Percentiles rank a stretch among this genome's conserved stretches.
Conservation (phyloP, 2,888 invertebrate species). For the Nomada fabriciana region DNA sequence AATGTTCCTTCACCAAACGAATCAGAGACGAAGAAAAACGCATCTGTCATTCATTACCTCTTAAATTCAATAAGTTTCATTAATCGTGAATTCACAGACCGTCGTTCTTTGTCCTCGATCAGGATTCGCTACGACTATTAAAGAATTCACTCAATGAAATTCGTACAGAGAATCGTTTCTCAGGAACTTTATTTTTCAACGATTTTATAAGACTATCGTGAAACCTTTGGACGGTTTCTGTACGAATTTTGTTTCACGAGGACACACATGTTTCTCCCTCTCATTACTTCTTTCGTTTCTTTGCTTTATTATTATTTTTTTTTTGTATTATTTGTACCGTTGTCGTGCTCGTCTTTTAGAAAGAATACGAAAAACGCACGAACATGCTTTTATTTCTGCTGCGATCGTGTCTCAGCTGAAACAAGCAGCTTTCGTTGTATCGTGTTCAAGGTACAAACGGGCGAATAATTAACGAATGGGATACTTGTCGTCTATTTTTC, state of each 20-base stretch:
- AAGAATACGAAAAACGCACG: slow-evolving; percentile 64
- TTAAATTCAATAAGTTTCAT: background rate
- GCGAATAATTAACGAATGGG: slow-evolving; percentile 3
- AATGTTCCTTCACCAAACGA: slow-evolving; percentile 24
- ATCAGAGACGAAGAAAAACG: slow-evolving; percentile 34
- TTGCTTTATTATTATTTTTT: background rate
- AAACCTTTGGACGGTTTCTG: slow-evolving; percentile 12
- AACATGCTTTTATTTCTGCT: slow-evolving; percentile 36
- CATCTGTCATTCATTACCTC: background rate
- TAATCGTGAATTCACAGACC: background rate
- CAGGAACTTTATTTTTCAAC: background rate
- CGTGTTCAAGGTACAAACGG: slow-evolving; percentile 30
- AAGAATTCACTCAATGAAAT: slow-evolving; percentile 23
- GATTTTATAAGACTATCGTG: background rate
- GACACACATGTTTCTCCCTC: slow-evolving; percentile 32
- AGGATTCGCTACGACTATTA: slow-evolving; percentile 1
- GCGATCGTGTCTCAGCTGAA: slow-evolving; percentile 14
- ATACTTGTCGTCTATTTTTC: too few species aligned
- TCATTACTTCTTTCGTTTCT: slow-evolving; percentile 12
- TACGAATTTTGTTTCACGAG: slow-evolving; percentile 42
- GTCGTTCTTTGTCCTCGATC: slow-evolving; percentile 26
- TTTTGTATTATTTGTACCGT: slow-evolving; percentile 70
- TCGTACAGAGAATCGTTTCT: slow-evolving; percentile 24
- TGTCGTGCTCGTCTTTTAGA: slow-evolving; percentile 66
- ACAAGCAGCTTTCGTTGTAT: slow-evolving; percentile 60